Base-by-base conservation (phyloP, 2,113 vertebrate genomes). In the Epinephelus moara region DNA sequence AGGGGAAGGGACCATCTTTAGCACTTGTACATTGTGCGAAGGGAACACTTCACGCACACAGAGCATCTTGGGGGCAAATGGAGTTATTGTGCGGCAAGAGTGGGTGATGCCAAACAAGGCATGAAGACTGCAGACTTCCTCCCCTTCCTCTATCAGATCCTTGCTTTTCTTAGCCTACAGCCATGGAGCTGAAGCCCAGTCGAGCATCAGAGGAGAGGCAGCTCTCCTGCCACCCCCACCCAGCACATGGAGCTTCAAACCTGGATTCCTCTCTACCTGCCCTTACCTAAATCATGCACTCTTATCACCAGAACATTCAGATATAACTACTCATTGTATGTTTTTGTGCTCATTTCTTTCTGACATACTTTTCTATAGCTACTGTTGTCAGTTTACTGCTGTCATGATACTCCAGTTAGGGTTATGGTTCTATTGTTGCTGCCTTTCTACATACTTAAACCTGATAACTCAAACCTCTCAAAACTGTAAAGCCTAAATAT, bases 71-170 rank as follows among this genome's bases (percentile, higher is more conserved):
- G 78, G 94, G 94, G 94, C 93, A 94, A 95, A 95, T 94, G 80
- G 90, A 95, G 93, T 94, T 91, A 95, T 90, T 89, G 92, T 93
- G 94, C 94, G 74, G 93, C 88, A 94, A 92, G 87, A 93, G 91
- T 94, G 92, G 91, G 85, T 91, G 89, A 93, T 94, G 94, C 93
- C 93, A 95, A 95, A 93, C 93, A 94, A 93, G 90, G 94, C 94
- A 94, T 95, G 94, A 95, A 95, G 92, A 90, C 89, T 78, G 92
- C 94, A 94, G 93, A 89, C 92, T 92, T 91, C 85, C 92, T 93
- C 73, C 81, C 64, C 70, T 74, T 85, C 86, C 81, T 87, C 89
- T 70, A 88, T 89, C 90, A 85, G 89, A 92, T 91, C 85, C 82
- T 78, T 88, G 82, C 81, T 88, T 84, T 91, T 75, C 77, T 81